These are phyloP conservation scores for Aporrectodea caliginosa DNA, from an alignment of 1,140 invertebrate genomes.

Conservation along the genomic window DNA sequence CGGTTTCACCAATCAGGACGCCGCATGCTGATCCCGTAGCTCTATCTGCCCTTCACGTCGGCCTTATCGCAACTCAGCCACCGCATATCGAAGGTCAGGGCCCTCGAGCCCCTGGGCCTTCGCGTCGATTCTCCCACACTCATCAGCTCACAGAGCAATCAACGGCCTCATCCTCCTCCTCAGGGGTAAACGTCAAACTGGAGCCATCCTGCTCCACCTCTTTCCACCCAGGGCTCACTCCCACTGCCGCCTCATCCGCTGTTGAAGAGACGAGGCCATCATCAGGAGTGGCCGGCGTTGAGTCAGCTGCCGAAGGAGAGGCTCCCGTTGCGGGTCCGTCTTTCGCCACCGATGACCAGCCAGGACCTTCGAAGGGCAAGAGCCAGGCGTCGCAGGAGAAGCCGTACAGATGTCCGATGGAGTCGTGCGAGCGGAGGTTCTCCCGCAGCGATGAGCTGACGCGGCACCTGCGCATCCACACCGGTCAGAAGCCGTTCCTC, in stretches of 20 bases:
- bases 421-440: constrained; percentile 83
- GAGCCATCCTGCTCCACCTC: background rate
- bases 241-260: background rate
- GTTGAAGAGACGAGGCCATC: background rate
- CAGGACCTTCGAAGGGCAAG: background rate
- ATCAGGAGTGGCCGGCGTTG: background rate
- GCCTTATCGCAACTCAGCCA: background rate
- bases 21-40: background rate
- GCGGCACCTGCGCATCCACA: constrained; percentile 96
- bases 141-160: no score
- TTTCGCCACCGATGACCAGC: background rate
- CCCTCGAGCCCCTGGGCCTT: background rate
- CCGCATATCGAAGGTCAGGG: background rate
- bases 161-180: background rate
- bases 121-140: no score
- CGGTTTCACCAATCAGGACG: no score
- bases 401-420: constrained; percentile 13
- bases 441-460: constrained; percentile 96
- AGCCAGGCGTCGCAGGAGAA: background rate
- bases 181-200: background rate
- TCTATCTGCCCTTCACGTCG: background rate
- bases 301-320: no score
- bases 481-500: constrained; percentile 96
- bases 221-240: no score
- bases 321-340: background rate